A percentile compares a stretch with the other conserved stretches of the same genome.
phyloP scores from a whole-genome alignment of 2,797 vertebrate species.

The Onychomys arenicola region DNA sequence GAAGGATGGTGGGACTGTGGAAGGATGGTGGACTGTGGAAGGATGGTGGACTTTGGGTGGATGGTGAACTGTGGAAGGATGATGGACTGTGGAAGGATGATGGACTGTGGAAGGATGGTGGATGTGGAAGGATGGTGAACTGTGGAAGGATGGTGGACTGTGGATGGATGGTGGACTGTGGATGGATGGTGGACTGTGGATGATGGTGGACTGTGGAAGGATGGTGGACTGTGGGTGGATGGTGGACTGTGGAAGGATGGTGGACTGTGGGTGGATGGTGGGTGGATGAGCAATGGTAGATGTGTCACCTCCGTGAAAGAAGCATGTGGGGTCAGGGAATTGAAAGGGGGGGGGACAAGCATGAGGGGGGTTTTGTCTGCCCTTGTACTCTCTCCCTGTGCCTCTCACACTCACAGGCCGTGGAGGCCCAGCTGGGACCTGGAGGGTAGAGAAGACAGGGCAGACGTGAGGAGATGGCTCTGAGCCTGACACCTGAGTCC shows the following conservation, averaged over 20 bases:
- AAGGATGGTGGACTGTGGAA: background rate
- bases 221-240: background rate
- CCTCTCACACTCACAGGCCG: background rate
- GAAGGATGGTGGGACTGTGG: background rate
- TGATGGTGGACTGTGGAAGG: background rate
- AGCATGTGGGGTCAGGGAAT: no score
- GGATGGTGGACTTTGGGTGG: no score
- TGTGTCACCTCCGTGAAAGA: background rate
- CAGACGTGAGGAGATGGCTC: background rate
- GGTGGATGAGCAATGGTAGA: background rate
- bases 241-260: background rate
- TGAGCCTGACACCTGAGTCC: background rate
- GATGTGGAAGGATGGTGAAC: background rate
- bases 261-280: no score
- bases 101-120: no score
- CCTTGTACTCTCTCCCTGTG: accelerated
- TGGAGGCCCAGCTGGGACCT: no score
- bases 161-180: background rate
- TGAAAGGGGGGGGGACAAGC: no score
- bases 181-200: background rate
- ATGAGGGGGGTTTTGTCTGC: background rate
- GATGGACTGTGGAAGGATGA: background rate
- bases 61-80: background rate
- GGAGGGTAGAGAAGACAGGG: background rate
- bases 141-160: no score